Evolutionary conservation across 1,140 invertebrate genomes (phyloP), one percentile per base, ranked within the genome.

Genomic region (Idris sp.): DNA sequence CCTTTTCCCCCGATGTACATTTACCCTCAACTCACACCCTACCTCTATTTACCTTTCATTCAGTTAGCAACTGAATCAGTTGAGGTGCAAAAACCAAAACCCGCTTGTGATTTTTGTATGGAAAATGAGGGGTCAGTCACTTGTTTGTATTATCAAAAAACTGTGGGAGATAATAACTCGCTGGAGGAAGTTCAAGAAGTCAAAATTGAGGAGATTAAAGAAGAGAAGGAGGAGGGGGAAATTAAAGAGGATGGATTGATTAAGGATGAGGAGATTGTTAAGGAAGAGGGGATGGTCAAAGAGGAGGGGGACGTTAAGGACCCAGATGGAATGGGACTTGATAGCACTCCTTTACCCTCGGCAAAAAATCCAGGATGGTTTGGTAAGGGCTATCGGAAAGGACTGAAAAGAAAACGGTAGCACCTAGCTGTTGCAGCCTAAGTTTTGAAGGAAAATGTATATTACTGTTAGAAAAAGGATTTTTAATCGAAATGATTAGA

Each of bases 331-430:
- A 36, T 81, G 35, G 41, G 67, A 1, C 61, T 81, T 4, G 82
- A 83, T n/a, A 81, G 76, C 38, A 59, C 80, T 4, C 78, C 82
- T 0, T 73, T 83, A 46, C 65, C 79, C 11, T 81, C 82, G 28
- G 84, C 82, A 0, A 85, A 88, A 69, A 89, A 91, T 81, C 90
- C 90, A n/a, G 90, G 90, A 1, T 91, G 91, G 91, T 91, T 90
- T 80, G 90, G 90, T 0, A 91, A 91, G 83, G 91, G 91, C 2
- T 89, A 89, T 74, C 83, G 88, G 1, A 90, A 90, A 69, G 87
- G 84, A 38, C 84, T 88, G 51, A 87, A 87, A 14, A 89, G 83
- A 68, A 90, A 89, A 79, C 88, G 88, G 86, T 89, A 89, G 86
- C 85, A 87, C 81, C 76, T 15, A 14, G 33, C 33, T 1, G 3